Conservation (phyloP, 2,113 vertebrate species). For the Rafetus swinhoei region DNA sequence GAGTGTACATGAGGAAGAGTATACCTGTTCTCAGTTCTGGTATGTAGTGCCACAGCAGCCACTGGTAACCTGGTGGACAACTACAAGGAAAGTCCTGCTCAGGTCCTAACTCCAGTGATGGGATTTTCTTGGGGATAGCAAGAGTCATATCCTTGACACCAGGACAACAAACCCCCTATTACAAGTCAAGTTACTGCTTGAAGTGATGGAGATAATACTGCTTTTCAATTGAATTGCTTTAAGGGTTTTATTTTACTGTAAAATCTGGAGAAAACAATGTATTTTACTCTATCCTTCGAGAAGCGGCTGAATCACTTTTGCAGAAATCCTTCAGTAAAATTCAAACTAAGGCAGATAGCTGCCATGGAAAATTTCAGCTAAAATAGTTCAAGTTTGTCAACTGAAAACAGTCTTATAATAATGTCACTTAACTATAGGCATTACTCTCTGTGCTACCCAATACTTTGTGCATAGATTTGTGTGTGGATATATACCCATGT, state of each 20-base stretch:
- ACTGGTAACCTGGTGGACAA: background rate
- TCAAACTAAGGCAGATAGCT: background rate
- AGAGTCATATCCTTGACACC: background rate
- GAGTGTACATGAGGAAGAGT: background rate
- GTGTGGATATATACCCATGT: background rate
- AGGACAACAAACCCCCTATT: background rate
- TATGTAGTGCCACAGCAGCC: background rate
- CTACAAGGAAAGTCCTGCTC: background rate
- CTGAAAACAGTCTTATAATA: background rate
- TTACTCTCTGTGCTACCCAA: background rate
- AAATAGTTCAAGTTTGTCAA: background rate
- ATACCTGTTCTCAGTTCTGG: background rate
- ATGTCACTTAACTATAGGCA: background rate
- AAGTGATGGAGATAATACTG: background rate
- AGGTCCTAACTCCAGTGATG: background rate
- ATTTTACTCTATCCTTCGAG: background rate
- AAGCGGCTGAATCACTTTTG: background rate
- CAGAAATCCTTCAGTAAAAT: background rate
- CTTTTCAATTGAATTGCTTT: background rate
- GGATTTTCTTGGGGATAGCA: background rate
- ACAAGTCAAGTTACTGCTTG: background rate
- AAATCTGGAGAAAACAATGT: background rate
- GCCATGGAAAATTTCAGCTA: background rate
- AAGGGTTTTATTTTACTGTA: background rate
- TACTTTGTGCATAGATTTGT: background rate